Evolutionary conservation across 1,140 invertebrate species (phyloP).

Genomic region (Ceratina japonica): DNA sequence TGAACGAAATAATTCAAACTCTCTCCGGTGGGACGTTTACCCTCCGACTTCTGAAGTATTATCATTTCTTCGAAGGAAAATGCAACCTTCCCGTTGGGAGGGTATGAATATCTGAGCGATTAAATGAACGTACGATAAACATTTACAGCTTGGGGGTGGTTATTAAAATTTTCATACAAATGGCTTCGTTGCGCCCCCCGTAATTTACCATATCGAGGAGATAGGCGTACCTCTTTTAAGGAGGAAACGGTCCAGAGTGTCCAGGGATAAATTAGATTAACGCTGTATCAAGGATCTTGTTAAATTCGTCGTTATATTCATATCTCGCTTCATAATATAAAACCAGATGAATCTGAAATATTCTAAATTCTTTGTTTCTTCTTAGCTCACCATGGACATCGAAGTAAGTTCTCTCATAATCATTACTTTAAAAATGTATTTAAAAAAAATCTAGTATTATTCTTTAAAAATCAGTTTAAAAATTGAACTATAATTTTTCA

Average conservation of each 20-base stretch:
- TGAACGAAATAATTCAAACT: constrained; percentile 10
- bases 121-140: constrained; percentile 30
- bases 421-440: neutral
- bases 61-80: constrained; percentile 12
- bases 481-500: no score
- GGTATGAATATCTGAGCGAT: neutral
- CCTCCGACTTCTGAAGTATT: constrained; percentile 2
- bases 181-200: neutral
- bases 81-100: neutral
- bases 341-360: neutral
- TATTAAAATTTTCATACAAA: constrained; percentile 39
- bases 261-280: neutral
- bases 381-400: constrained; percentile 65
- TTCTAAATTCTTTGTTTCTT: constrained; percentile 46
- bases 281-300: neutral
- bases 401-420: constrained; percentile 61
- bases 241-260: no score
- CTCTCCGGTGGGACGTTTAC: constrained; percentile 8
- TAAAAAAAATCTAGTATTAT: no score
- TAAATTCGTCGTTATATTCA: neutral
- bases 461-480: no score
- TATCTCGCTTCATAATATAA: neutral
- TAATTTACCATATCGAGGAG: constrained; percentile 5
- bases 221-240: neutral
- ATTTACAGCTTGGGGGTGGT: neutral